Conservation (phyloP, 2,113 vertebrate species). For the Trochalopteron elliotii region DNA sequence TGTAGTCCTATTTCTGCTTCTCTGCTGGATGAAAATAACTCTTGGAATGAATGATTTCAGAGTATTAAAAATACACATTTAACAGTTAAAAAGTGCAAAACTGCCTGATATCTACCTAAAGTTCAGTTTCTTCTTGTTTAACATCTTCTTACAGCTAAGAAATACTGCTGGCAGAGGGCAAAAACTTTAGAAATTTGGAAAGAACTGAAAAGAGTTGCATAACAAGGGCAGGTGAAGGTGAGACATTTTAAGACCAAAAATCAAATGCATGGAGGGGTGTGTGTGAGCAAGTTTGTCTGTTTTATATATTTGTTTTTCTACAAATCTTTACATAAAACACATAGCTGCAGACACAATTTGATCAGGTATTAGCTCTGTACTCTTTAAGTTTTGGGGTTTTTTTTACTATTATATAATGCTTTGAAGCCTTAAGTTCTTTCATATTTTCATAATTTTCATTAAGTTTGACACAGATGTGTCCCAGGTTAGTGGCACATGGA, state of each 20-base stretch:
- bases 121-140: background rate
- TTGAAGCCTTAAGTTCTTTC: no score
- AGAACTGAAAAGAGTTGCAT: background rate
- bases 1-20: background rate
- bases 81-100: background rate
- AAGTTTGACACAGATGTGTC: no score
- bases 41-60: background rate
- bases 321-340: background rate
- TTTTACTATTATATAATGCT: no score
- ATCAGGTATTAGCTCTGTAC: no score
- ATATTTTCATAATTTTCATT: no score
- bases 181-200: background rate
- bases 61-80: background rate
- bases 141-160: background rate
- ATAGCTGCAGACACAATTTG: background rate
- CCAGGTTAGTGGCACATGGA: no score
- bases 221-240: background rate
- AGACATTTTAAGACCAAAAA: background rate
- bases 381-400: no score
- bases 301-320: background rate
- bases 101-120: background rate
- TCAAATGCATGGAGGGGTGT: fast-evolving
- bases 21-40: background rate
- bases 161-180: background rate
- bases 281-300: background rate